phyloP scores from a whole-genome alignment of 2,797 vertebrate species.

The Novumbra hubbsi region DNA sequence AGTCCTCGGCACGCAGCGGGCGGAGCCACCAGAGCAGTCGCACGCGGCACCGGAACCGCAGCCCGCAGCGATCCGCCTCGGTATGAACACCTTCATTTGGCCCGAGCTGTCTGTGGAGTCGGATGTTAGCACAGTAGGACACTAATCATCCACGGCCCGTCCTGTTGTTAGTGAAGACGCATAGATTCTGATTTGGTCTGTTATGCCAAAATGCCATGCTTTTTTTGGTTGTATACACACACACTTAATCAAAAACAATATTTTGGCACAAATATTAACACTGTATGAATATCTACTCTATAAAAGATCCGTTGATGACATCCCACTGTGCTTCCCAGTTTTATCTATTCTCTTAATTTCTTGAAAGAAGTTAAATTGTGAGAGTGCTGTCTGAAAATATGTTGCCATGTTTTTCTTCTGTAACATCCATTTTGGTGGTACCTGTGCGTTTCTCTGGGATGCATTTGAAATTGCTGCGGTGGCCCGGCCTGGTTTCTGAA shows the following conservation, averaged over 20 bases:
- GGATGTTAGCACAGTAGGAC: not conserved
- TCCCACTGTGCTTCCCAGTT: not conserved
- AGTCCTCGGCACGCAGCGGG: slow-evolving; percentile 73
- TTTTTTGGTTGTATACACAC: not conserved
- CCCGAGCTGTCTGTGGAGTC: not conserved
- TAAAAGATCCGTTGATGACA: not conserved
- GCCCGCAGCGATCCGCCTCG: slow-evolving; percentile 73
- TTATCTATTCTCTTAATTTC: slow-evolving; percentile 4
- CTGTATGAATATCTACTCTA: not conserved
- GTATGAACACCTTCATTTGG: slow-evolving; percentile 65
- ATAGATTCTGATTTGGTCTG: not conserved
- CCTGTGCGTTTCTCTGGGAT: slow-evolving; percentile 83
- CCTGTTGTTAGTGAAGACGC: not conserved
- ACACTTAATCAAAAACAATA: not conserved
- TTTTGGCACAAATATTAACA: not conserved
- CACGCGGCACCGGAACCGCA: slow-evolving; percentile 58
- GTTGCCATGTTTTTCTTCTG: slow-evolving; percentile 82
- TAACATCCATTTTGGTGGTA: slow-evolving; percentile 76
- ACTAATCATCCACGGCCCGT: slow-evolving; percentile 3
- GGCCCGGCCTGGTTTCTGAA: slow-evolving; percentile 78
- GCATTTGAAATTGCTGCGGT: slow-evolving; percentile 83
- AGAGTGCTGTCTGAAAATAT: slow-evolving; percentile 81
- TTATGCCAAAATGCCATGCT: slow-evolving; percentile 1
- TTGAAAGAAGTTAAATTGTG: slow-evolving; percentile 42
- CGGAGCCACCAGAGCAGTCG: slow-evolving; percentile 69